A percentile compares a stretch with the other conserved stretches of the same genome.
phyloP scores from a whole-genome alignment of 2,888 invertebrate genomes.

The Muschampia staudingeri region DNA sequence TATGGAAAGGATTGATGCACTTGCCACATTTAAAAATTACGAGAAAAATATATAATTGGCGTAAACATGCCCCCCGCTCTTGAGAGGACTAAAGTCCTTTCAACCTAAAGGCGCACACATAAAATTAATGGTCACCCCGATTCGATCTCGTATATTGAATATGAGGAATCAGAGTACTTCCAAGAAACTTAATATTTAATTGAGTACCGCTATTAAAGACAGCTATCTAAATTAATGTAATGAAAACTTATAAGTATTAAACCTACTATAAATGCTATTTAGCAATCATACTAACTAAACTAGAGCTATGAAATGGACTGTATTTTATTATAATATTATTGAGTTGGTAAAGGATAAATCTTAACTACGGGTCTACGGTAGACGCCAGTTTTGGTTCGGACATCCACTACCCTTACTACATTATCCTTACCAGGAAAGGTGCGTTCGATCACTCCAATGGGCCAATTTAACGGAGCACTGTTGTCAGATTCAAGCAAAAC shows the following conservation, averaged over 20 bases:
- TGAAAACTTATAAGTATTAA: too few species aligned
- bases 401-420: constrained; percentile 40
- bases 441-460: constrained; percentile 28
- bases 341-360: constrained; percentile 30
- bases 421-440: constrained; percentile 36
- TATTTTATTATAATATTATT: constrained; percentile 22
- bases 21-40: too few species aligned
- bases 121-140: background rate
- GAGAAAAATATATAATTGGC: background rate
- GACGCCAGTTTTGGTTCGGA: constrained; percentile 40
- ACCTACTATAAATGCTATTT: background rate
- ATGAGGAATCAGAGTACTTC: background rate
- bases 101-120: background rate
- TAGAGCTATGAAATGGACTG: constrained; percentile 12
- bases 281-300: constrained; percentile 6
- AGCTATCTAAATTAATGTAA: background rate
- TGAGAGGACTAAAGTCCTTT: constrained; percentile 14
- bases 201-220: background rate
- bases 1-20: too few species aligned
- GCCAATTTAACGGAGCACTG: constrained; percentile 51
- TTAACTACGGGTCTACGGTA: constrained; percentile 35
- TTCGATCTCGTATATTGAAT: background rate
- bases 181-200: background rate
- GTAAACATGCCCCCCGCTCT: constrained; percentile 8
- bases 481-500: constrained; percentile 50